Percentiles rank a stretch among this genome's conserved stretches.
Conservation (phyloP, 2,113 vertebrate species). For the Prietella phreatophila region DNA sequence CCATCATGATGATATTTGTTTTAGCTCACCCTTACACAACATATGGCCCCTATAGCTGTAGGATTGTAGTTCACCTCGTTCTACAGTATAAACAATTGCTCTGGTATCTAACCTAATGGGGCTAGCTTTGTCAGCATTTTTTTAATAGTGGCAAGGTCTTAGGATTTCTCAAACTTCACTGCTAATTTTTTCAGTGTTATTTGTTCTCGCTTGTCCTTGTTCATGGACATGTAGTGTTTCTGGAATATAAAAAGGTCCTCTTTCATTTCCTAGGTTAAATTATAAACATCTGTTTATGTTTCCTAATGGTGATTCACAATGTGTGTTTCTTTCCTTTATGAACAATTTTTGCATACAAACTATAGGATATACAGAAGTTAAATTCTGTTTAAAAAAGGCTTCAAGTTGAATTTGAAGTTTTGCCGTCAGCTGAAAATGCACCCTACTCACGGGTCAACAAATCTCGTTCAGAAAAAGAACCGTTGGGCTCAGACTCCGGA, state of each 20-base stretch:
- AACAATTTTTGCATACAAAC: neutral
- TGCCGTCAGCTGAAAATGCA: neutral
- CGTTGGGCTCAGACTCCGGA: neutral
- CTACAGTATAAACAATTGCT: neutral
- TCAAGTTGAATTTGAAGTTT: neutral
- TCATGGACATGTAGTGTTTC: neutral
- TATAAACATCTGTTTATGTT: neutral
- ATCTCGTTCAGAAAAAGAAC: neutral
- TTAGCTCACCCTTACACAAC: neutral
- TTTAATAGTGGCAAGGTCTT: neutral
- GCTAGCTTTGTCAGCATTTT: neutral
- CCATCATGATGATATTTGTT: neutral
- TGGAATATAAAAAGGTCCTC: neutral
- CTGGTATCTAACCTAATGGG: neutral
- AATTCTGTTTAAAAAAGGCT: neutral
- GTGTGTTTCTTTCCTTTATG: neutral
- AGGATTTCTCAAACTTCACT: neutral
- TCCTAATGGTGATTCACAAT: neutral
- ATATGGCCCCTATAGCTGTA: neutral
- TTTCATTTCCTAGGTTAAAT: neutral
- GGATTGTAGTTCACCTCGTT: neutral
- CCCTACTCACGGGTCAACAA: neutral
- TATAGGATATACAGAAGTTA: neutral
- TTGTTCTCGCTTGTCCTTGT: no score
- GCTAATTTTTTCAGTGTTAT: no score